Percentiles rank a stretch among this genome's conserved stretches.
These are phyloP conservation scores for Ceraclea dissimilis DNA, from an alignment of 2,888 invertebrate genomes.

Conservation along the genomic window DNA sequence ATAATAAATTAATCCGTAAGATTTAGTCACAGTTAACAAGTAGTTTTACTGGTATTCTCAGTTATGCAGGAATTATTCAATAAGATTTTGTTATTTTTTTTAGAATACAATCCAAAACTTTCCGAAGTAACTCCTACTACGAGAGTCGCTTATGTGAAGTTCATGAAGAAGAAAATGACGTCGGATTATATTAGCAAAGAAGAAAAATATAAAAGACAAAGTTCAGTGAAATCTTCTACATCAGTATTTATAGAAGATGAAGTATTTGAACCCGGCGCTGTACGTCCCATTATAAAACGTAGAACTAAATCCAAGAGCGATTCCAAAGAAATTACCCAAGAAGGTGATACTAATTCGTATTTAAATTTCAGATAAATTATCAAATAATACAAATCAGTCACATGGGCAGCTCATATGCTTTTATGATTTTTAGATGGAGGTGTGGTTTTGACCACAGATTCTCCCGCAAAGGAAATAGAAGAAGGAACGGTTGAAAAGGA, in stretches of 20 bases:
- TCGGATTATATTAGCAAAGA: constrained; percentile 41
- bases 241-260: constrained; percentile 26
- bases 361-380: too few species aligned
- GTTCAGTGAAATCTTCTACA: constrained; percentile 12
- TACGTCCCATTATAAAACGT: constrained; percentile 21
- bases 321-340: constrained; percentile 12
- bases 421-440: too few species aligned
- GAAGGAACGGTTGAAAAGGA: constrained; percentile 25
- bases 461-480: too few species aligned
- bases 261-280: constrained; percentile 24
- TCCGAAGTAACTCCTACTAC: constrained; percentile 69
- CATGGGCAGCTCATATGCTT: too few species aligned
- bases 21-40: not conserved
- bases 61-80: too few species aligned
- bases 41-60: too few species aligned
- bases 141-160: constrained; percentile 79
- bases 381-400: too few species aligned
- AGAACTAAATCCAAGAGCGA: constrained; percentile 20
- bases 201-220: constrained; percentile 24
- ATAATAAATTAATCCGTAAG: constrained; percentile 62
- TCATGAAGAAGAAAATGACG: constrained; percentile 68
- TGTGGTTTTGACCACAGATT: too few species aligned
- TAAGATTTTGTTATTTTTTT: too few species aligned
- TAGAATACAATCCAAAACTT: constrained; percentile 75
- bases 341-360: too few species aligned